Conservation (phyloP, 2,888 invertebrate species). For the Leucophenga maculata region DNA sequence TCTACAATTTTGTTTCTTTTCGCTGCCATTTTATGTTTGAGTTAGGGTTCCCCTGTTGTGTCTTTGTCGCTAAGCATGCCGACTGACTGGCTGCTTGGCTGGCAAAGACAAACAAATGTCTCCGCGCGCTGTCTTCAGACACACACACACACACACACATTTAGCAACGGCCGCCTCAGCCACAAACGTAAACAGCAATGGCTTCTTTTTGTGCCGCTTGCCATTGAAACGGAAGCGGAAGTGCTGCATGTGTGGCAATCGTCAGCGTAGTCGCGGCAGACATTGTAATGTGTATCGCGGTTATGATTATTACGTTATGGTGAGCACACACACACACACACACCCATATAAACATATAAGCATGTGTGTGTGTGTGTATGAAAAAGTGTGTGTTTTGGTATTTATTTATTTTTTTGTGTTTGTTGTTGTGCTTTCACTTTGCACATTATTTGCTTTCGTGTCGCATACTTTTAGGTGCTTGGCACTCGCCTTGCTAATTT, state of each 20-base stretch:
- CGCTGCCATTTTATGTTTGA: slow-evolving; percentile 21
- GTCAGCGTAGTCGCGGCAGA: slow-evolving; percentile 15
- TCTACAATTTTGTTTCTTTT: slow-evolving; percentile 22
- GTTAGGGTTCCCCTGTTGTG: not conserved
- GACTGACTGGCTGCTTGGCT: slow-evolving; percentile 5
- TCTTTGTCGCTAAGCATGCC: slow-evolving; percentile 39
- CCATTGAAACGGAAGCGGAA: slow-evolving; percentile 55
- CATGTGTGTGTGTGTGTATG: too few relatives aligned
- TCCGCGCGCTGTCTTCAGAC: slow-evolving; percentile 34
- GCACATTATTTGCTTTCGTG: slow-evolving; percentile 35
- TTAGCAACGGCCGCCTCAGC: slow-evolving; percentile 45
- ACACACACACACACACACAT: too few relatives aligned
- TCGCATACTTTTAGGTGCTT: slow-evolving; percentile 38
- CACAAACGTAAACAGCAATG: not conserved
- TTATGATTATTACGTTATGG: slow-evolving; percentile 60
- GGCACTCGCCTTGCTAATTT: slow-evolving; percentile 42
- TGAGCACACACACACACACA: slow-evolving; percentile 34
- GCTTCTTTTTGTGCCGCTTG: too few relatives aligned
- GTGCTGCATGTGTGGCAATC: slow-evolving; percentile 31
- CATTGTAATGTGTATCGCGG: slow-evolving; percentile 49
- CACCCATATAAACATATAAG: too few relatives aligned
- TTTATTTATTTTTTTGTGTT: slow-evolving; percentile 29
- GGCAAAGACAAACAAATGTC: slow-evolving; percentile 37
- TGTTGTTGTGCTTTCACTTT: slow-evolving; percentile 9
- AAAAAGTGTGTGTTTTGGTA: slow-evolving; percentile 11